These are phyloP conservation scores for Pinctada fucata DNA, from an alignment of 2,888 invertebrate genomes.

Conservation along the genomic window DNA sequence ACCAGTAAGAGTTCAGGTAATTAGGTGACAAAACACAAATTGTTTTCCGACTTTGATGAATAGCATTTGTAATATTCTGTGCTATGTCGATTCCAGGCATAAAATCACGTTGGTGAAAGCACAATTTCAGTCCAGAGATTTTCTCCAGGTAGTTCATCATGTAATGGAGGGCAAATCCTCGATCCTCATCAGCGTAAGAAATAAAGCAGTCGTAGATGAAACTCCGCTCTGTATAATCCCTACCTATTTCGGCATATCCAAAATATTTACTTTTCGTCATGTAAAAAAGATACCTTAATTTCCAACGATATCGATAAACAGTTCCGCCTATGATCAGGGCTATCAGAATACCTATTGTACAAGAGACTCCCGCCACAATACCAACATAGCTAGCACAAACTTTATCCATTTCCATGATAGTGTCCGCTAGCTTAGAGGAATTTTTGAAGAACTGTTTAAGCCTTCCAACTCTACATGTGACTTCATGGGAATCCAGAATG, in stretches of 20 bases:
- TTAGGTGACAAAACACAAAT: conserved; percentile 8
- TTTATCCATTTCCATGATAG: too few species aligned
- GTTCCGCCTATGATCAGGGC: not conserved
- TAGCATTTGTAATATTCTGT: conserved; percentile 31
- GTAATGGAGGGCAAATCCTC: conserved; percentile 27
- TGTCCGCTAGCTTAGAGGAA: too few species aligned
- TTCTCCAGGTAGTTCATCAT: conserved; percentile 40
- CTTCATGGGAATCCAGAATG: not conserved
- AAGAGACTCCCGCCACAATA: not conserved
- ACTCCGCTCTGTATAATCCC: conserved; percentile 8
- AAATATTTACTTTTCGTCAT: conserved; percentile 25
- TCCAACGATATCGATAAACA: conserved; percentile 35
- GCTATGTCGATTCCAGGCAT: conserved; percentile 42
- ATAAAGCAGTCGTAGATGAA: conserved; percentile 53
- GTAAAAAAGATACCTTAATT: conserved; percentile 32
- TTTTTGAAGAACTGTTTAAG: too few species aligned
- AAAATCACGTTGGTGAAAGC: conserved; percentile 48
- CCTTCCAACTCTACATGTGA: too few species aligned
- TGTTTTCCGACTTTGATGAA: conserved; percentile 23
- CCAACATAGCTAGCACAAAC: not conserved
- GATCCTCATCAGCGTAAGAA: conserved; percentile 47
- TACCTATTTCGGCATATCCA: conserved; percentile 9
- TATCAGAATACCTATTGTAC: not conserved
- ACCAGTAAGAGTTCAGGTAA: too few species aligned
- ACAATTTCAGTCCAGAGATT: conserved; percentile 2